Conservation (phyloP, 1,140 invertebrate genomes). For the Manduca sexta region DNA sequence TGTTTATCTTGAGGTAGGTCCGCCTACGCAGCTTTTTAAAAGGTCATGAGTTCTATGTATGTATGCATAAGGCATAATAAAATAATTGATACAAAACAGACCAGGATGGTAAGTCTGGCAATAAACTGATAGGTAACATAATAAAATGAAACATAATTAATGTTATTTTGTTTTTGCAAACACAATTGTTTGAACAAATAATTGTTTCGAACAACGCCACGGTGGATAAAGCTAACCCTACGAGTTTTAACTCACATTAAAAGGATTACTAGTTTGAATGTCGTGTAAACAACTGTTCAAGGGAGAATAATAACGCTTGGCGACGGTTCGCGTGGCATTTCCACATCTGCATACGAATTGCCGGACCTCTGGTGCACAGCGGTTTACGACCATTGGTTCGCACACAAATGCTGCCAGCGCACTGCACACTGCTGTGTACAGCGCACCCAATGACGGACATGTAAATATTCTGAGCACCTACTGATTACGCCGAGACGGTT, state of each 20-base stretch:
- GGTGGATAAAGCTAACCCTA: too few species aligned
- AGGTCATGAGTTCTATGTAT: too few species aligned
- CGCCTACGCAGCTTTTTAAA: too few species aligned
- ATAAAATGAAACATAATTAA: too few species aligned
- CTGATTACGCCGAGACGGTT: slow-evolving; percentile 7
- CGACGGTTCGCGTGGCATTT: slow-evolving; percentile 20
- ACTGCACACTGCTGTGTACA: too few species aligned
- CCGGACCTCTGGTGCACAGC: slow-evolving; percentile 15
- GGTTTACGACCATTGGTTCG: slow-evolving; percentile 22
- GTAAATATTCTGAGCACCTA: slow-evolving; percentile 16
- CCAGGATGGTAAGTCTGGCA: too few species aligned
- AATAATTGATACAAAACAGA: too few species aligned
- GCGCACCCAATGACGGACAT: slow-evolving; percentile 25
- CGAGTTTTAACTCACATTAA: neutral
- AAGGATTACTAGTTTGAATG: slow-evolving; percentile 5
- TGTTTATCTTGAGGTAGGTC: too few species aligned
- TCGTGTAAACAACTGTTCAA: slow-evolving; percentile 6
- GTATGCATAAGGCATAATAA: slow-evolving; percentile 1
- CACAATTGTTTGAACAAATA: too few species aligned
- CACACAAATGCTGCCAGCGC: slow-evolving; percentile 7
- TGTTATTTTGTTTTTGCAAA: too few species aligned
- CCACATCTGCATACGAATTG: slow-evolving; percentile 47
- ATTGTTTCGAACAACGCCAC: too few species aligned
- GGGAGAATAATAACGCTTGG: slow-evolving; percentile 5
- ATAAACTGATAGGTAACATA: too few species aligned